Base-by-base conservation (phyloP, 2,888 invertebrate species). In the Andrena hattorfiana region DNA sequence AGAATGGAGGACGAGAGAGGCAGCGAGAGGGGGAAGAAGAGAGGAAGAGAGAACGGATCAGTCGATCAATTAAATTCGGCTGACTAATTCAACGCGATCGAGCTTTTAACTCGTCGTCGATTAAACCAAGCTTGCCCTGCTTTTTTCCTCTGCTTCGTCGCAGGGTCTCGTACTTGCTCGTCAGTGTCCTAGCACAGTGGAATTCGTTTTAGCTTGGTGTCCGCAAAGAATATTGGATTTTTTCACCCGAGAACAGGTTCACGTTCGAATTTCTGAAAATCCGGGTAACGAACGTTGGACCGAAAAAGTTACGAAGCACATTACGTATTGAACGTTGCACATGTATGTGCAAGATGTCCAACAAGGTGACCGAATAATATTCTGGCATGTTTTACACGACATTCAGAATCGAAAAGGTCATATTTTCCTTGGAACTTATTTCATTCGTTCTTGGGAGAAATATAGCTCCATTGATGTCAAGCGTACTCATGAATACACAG, bases 41-140 rank as follows among this genome's bases (percentile, higher is more conserved):
- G 26, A 60, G 32, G 30, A 68, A 79, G 56, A 49, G 73, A 60
- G 54, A 26, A 10, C 28, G 74, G 63, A 68, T 63, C 67, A 80
- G 76, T 80, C 85, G 82, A 85, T 85, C 82, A 85, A 85, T 85
- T 85, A 85, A 85, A 85, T 85, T 85, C 83, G 83, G 77, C 85
- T 80, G 82, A 85, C 85, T 85, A 85, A 85, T 82, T 83, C 83
- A 82, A 77, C 67, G 73, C 77, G 82, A 83, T 84, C 73, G 30
- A 84, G 72, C 83, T 84, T 83, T 83, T 79, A 87, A 81, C 76
- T 73, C 81, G 70, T 73, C 81, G 70, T 62, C 59, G 72, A 49
- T 77, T 77, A 75, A 70, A 74, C 66, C 30, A 73, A 73, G 68
- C 60, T 49, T 72, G 16, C 26, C 26, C 20, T 48, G 30, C 28